These are phyloP conservation scores for Cyanoliseus patagonus DNA, from an alignment of 2,113 vertebrate genomes.

Conservation along the genomic window DNA sequence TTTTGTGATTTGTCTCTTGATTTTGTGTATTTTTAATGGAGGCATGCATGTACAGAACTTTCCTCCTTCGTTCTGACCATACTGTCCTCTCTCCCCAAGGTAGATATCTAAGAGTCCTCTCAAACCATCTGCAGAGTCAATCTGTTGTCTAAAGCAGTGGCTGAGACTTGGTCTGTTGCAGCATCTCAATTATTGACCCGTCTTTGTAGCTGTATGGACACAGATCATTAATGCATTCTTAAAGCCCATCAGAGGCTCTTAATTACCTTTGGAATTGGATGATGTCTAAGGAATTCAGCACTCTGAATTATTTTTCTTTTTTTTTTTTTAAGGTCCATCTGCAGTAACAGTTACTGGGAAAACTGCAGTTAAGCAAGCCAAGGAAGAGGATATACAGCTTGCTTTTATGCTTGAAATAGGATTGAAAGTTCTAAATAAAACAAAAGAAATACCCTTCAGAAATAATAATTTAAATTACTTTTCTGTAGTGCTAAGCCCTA, in stretches of 20 bases:
- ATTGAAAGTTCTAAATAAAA: background rate
- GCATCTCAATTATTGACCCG: background rate
- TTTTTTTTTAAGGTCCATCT: background rate
- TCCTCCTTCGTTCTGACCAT: background rate
- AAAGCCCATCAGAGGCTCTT: background rate
- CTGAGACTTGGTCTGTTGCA: background rate
- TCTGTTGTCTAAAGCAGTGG: background rate
- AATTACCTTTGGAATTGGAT: background rate
- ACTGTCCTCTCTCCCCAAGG: background rate
- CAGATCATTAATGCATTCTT: background rate
- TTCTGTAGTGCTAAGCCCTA: background rate
- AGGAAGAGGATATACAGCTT: background rate
- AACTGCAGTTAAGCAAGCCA: background rate
- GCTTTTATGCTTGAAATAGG: background rate
- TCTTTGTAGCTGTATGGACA: background rate
- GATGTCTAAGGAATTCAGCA: background rate
- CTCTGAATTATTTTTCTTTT: background rate
- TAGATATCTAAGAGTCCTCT: background rate
- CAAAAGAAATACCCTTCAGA: background rate
- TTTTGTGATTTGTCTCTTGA: background rate
- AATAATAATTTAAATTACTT: background rate
- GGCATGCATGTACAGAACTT: background rate
- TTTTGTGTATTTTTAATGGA: background rate
- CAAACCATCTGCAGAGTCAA: background rate
- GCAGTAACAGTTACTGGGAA: background rate